Conservation (phyloP, 2,113 vertebrate genomes). For the Microtus richardsoni region DNA sequence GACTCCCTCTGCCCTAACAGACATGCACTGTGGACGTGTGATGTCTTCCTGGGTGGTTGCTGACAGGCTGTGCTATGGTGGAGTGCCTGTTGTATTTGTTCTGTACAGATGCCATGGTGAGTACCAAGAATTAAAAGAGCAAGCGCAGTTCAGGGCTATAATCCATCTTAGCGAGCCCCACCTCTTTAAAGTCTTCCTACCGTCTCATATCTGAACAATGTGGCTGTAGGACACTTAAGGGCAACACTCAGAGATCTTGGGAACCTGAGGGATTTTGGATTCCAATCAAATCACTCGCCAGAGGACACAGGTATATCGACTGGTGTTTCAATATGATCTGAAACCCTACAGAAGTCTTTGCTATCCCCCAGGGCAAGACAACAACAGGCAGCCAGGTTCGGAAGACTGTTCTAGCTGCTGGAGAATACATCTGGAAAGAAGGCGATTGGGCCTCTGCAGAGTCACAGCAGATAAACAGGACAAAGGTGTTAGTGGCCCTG, state of each 20-base stretch:
- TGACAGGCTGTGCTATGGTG: background rate
- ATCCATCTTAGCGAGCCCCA: background rate
- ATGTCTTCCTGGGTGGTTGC: background rate
- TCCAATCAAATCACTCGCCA: background rate
- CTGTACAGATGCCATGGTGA: background rate
- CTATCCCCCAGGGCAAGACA: background rate
- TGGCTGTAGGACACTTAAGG: background rate
- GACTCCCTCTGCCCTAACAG: background rate
- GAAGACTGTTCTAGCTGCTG: background rate
- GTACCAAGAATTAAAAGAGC: background rate
- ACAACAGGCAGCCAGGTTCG: background rate
- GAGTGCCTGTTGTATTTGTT: fast-evolving
- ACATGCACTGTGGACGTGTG: fast-evolving
- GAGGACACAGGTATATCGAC: background rate
- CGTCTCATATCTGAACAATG: background rate
- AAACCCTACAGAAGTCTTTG: background rate
- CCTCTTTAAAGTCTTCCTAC: background rate
- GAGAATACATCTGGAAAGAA: background rate
- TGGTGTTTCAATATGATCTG: background rate
- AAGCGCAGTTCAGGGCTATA: background rate
- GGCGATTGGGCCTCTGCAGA: background rate
- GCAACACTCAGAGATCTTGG: background rate
- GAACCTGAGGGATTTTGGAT: background rate
- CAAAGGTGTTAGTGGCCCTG: background rate
- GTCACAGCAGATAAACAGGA: background rate